Conservation (phyloP, 2,113 vertebrate genomes). For the Rhegmatorhina hoffmannsi region DNA sequence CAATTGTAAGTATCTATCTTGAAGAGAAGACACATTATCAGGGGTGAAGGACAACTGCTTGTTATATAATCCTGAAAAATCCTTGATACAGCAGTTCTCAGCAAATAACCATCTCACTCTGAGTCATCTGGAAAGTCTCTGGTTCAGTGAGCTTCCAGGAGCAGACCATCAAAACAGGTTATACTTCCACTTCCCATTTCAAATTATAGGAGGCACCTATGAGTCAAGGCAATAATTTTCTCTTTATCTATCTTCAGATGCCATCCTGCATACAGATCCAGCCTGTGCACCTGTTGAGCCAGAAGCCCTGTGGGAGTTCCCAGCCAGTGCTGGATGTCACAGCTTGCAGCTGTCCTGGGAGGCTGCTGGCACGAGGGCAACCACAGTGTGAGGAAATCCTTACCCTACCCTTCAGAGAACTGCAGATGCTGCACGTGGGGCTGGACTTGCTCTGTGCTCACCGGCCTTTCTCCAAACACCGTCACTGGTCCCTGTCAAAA, state of each 20-base stretch:
- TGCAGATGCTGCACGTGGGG: rapidly evolving
- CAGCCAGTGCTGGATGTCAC: background rate
- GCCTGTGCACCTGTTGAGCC: background rate
- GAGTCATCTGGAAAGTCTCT: conserved; percentile 52
- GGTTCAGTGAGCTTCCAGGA: conserved; percentile 56
- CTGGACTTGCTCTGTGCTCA: background rate
- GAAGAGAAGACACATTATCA: background rate
- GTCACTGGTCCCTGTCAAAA: background rate
- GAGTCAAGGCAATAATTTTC: conserved; percentile 47
- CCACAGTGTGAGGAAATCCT: background rate
- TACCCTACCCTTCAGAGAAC: background rate
- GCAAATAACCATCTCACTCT: background rate
- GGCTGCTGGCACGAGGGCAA: background rate
- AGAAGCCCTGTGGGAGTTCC: conserved; percentile 4
- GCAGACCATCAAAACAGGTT: conserved; percentile 48
- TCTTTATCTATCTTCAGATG: conserved; percentile 15
- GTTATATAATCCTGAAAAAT: conserved; percentile 47
- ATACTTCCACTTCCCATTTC: conserved; percentile 54
- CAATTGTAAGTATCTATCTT: background rate
- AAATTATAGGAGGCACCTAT: conserved; percentile 32
- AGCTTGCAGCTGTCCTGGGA: background rate
- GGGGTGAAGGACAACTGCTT: background rate
- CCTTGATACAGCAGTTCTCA: conserved; percentile 35
- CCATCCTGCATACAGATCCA: background rate
- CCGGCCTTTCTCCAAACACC: background rate